Conservation (phyloP, 1,140 invertebrate species). For the Metaphire vulgaris region DNA sequence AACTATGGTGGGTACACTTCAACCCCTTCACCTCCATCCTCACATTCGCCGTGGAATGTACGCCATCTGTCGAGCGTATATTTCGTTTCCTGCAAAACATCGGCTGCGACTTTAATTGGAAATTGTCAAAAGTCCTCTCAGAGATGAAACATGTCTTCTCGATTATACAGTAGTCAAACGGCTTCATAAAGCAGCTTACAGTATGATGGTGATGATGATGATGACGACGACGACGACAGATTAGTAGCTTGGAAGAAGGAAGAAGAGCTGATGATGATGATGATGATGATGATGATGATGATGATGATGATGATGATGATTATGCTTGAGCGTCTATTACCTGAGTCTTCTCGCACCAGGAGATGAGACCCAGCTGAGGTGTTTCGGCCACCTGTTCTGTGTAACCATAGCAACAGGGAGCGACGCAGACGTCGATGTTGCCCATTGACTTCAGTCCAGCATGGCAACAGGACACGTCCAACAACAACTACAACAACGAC, state of each 20-base stretch:
- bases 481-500: not conserved
- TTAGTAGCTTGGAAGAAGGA: not conserved
- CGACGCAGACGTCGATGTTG: not conserved
- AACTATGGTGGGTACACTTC: no score
- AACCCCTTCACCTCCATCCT: no score
- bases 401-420: not conserved
- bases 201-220: not conserved
- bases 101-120: no score
- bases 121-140: no score
- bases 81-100: no score
- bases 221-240: not conserved
- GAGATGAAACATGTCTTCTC: no score
- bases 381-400: not conserved
- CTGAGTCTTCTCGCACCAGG: not conserved
- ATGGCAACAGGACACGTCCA: not conserved
- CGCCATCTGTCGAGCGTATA: no score
- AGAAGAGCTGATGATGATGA: not conserved
- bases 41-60: no score
- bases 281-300: slow-evolving; percentile 2
- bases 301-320: slow-evolving; percentile 3
- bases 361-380: not conserved
- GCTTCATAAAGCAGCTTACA: no score
- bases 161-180: no score
- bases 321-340: not conserved
- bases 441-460: not conserved